phyloP scores from a whole-genome alignment of 1,140 invertebrate species.

The Halictus rubicundus region DNA sequence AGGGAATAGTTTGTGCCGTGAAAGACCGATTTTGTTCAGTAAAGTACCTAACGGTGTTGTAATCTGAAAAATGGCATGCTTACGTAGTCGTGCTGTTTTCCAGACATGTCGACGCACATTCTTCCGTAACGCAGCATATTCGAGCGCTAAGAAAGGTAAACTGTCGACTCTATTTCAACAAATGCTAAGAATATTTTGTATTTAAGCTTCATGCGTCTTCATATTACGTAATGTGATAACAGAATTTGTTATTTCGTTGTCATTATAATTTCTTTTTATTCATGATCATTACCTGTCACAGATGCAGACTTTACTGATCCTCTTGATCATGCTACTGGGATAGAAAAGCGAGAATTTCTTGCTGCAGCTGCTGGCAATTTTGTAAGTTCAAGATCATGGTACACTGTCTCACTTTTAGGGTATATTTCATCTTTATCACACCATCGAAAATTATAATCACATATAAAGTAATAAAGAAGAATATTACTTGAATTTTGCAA shows the following conservation, averaged over 20 bases:
- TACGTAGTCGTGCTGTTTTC: constrained; percentile 80
- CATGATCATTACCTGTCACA: constrained; percentile 60
- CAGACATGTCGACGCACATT: constrained; percentile 79
- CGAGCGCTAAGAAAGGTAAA: constrained; percentile 73
- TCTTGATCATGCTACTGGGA: constrained; percentile 94
- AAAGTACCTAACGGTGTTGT: not conserved
- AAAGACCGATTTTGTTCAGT: not conserved
- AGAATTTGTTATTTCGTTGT: constrained; percentile 28
- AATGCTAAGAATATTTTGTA: not conserved
- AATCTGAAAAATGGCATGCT: constrained; percentile 81
- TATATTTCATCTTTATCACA: not conserved
- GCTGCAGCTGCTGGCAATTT: constrained; percentile 92
- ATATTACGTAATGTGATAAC: constrained; percentile 70
- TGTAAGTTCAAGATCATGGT: constrained; percentile 79
- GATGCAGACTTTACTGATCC: constrained; percentile 88
- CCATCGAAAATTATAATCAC: not conserved
- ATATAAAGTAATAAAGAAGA: not conserved
- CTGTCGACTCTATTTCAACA: not conserved
- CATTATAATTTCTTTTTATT: constrained; percentile 14
- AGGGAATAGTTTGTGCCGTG: constrained; percentile 20
- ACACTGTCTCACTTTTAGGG: not conserved
- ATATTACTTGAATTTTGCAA: too few species aligned
- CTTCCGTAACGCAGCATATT: constrained; percentile 69
- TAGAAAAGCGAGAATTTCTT: constrained; percentile 94
- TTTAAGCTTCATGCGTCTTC: constrained; percentile 10